These are phyloP conservation scores for Mesitornis unicolor DNA, from an alignment of 2,113 vertebrate species.

Conservation along the genomic window DNA sequence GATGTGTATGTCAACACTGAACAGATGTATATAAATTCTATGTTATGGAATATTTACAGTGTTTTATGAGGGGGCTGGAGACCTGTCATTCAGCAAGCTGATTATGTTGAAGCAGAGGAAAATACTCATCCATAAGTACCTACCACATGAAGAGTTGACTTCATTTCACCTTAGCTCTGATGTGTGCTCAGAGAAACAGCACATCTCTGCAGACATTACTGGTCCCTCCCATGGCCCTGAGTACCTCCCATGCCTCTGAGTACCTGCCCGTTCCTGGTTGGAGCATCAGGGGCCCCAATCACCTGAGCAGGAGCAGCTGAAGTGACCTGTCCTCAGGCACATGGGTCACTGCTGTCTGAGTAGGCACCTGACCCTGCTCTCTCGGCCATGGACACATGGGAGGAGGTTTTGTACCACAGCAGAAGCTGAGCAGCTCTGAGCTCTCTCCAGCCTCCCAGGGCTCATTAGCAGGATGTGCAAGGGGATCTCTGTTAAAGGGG, in stretches of 20 bases:
- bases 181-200: not conserved
- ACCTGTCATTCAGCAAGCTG: not conserved
- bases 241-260: not conserved
- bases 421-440: not conserved
- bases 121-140: not conserved
- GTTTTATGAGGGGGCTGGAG: not conserved
- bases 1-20: not conserved
- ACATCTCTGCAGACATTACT: not conserved
- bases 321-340: not conserved
- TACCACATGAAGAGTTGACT: not conserved
- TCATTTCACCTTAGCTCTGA: not conserved
- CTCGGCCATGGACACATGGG: fast-evolving
- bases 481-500: not conserved
- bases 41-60: not conserved
- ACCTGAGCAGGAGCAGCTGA: not conserved
- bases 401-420: not conserved
- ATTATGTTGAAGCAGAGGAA: not conserved
- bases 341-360: not conserved
- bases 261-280: not conserved
- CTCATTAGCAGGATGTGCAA: not conserved
- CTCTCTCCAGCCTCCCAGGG: not conserved
- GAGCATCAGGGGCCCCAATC: fast-evolving
- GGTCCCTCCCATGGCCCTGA: too few relatives aligned
- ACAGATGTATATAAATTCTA: not conserved
- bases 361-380: not conserved